Base-by-base conservation (phyloP, 2,888 invertebrate genomes). In the Cenopis cana region DNA sequence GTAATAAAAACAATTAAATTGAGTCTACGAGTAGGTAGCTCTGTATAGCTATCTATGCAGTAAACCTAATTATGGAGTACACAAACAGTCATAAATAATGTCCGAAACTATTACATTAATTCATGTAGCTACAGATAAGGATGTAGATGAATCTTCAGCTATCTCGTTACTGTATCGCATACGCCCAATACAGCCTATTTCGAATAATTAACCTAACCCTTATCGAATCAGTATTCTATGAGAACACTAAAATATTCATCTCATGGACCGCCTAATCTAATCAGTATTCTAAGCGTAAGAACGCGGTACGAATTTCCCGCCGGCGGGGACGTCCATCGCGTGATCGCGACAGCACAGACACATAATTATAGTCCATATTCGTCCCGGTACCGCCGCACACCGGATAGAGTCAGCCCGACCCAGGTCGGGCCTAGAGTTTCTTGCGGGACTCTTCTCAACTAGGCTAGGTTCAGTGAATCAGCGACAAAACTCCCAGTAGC, bases 251-350 rank as follows among this genome's bases (percentile, higher is more conserved):
- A 66, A 41, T 65, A 70, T 70, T 65, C 54, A 54, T 66, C 46
- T 60, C 24, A 66, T 49, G 6, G 41, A 52, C 18, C 59, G 54
- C 46, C 33, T 60, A 36, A 18, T 38, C 52, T 60, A 59, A 46
- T 66, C 59, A 41, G 65, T 70, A 70, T 70, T 65, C 70, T 12
- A 55, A 14, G 46, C 33, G 59, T 66, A 49, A 54, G 65, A 24
- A 46, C 65, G 65, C 14, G 59, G 18, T 17, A 17, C 14, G 69
- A 65, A 59, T n/a, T n/a, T n/a, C n/a, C n/a, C n/a, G n/a, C n/a
- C n/a, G n/a, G n/a, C n/a, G n/a, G n/a, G n/a, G n/a, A n/a, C n/a
- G n/a, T n/a, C n/a, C n/a, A n/a, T n/a, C n/a, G n/a, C n/a, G n/a
- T n/a, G n/a, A n/a, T n/a, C n/a, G n/a, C n/a, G n/a, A n/a, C n/a